Evolutionary conservation across 1,140 invertebrate species (phyloP).

Genomic region (Eumeta japonica): DNA sequence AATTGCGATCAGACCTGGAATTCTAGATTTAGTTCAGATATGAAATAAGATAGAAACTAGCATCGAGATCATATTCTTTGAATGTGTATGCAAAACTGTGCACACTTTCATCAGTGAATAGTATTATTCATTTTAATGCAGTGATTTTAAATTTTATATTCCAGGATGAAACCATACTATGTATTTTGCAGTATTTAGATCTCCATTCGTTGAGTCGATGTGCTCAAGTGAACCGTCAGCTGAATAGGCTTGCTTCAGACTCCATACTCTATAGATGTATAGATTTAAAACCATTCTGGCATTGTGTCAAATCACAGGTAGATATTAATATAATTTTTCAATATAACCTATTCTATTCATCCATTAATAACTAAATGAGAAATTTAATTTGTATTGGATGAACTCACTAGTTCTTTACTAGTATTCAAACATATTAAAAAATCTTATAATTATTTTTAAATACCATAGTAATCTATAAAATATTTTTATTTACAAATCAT

Average conservation of each 20-base stretch:
- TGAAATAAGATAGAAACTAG: too few species aligned
- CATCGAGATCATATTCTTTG: too few species aligned
- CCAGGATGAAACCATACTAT: conserved; percentile 70
- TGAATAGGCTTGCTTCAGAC: conserved; percentile 74
- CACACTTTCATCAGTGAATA: too few species aligned
- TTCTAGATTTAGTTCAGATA: too few species aligned
- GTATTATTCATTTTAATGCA: background rate
- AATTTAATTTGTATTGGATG: too few species aligned
- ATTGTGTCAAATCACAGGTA: conserved; percentile 62
- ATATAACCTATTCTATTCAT: too few species aligned
- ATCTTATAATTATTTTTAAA: conserved; percentile 8
- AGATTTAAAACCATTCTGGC: conserved; percentile 74
- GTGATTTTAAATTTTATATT: conserved; percentile 12
- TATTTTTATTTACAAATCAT: too few species aligned
- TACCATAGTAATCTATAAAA: too few species aligned
- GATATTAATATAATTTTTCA: conserved; percentile 16
- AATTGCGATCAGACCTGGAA: too few species aligned
- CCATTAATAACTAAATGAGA: background rate
- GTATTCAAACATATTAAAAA: too few species aligned
- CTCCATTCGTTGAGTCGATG: conserved; percentile 73
- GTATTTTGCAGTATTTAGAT: conserved; percentile 77
- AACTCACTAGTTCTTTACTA: too few species aligned
- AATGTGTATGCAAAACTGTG: too few species aligned
- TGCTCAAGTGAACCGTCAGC: conserved; percentile 73
- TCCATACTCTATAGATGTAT: conserved; percentile 74